These are phyloP conservation scores for Idaea aversata DNA, from an alignment of 2,888 invertebrate genomes.

Conservation along the genomic window DNA sequence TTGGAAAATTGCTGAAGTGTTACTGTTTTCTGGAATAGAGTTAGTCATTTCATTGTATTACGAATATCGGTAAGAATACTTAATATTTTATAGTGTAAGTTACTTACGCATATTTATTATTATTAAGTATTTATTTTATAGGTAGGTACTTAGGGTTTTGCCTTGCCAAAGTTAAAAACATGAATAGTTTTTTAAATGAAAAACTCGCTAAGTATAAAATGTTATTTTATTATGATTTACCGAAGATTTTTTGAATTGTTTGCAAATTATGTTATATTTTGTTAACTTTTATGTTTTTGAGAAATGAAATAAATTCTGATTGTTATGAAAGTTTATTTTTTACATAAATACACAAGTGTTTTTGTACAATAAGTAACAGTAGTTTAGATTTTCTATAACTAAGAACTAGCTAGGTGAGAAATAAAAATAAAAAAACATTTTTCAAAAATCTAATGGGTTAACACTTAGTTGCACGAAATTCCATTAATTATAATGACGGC, in stretches of 20 bases:
- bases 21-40: background rate
- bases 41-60: background rate
- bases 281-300: background rate
- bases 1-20: background rate
- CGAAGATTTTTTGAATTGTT: background rate
- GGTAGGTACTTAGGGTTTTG: background rate
- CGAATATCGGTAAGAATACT: too few relatives aligned
- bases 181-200: background rate
- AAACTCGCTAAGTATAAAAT: background rate
- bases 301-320: background rate
- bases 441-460: too few relatives aligned
- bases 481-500: too few relatives aligned
- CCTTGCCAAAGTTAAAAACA: background rate
- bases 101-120: too few relatives aligned
- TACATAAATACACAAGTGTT: background rate
- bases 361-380: background rate
- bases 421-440: too few relatives aligned
- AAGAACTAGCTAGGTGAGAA: background rate
- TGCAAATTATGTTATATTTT: background rate
- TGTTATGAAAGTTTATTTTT: background rate
- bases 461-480: too few relatives aligned
- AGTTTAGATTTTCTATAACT: conserved; percentile 10
- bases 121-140: background rate
- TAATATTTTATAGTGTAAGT: too few relatives aligned
- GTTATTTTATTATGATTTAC: background rate